phyloP scores from a whole-genome alignment of 2,888 invertebrate genomes.

The Congeria kusceri region DNA sequence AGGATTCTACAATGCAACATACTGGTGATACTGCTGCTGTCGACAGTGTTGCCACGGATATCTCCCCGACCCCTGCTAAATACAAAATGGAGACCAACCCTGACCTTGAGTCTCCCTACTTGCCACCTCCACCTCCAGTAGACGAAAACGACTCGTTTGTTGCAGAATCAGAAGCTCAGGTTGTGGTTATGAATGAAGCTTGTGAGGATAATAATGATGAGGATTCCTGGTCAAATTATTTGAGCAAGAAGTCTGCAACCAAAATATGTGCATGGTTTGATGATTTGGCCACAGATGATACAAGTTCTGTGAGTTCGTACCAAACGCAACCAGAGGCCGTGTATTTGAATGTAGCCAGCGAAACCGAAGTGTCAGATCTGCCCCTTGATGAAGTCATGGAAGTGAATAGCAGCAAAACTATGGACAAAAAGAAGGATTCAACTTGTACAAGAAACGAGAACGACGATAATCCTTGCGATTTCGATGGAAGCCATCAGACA shows the following conservation, averaged over 20 bases:
- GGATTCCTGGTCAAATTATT: background rate
- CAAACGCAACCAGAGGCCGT: background rate
- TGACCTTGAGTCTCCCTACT: background rate
- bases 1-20: background rate
- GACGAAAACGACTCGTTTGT: background rate
- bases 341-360: slow-evolving; percentile 27
- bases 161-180: background rate
- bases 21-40: background rate
- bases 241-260: background rate
- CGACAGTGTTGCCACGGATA: background rate
- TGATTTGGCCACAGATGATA: slow-evolving; percentile 5
- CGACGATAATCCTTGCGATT: too few relatives aligned
- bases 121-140: slow-evolving; percentile 30
- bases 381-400: slow-evolving; percentile 32
- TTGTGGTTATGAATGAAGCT: background rate
- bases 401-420: background rate
- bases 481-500: too few relatives aligned
- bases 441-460: too few relatives aligned
- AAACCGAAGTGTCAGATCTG: slow-evolving; percentile 29
- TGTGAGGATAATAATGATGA: background rate
- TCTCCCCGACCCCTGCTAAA: too few relatives aligned
- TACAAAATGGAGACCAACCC: too few relatives aligned
- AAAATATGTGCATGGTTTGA: slow-evolving; percentile 6
- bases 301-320: slow-evolving; percentile 19
- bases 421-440: too few relatives aligned